Evolutionary conservation across 2,797 vertebrate species (phyloP), one percentile per base, ranked within the genome.

Genomic region (Scolopax bukidnonensis): DNA sequence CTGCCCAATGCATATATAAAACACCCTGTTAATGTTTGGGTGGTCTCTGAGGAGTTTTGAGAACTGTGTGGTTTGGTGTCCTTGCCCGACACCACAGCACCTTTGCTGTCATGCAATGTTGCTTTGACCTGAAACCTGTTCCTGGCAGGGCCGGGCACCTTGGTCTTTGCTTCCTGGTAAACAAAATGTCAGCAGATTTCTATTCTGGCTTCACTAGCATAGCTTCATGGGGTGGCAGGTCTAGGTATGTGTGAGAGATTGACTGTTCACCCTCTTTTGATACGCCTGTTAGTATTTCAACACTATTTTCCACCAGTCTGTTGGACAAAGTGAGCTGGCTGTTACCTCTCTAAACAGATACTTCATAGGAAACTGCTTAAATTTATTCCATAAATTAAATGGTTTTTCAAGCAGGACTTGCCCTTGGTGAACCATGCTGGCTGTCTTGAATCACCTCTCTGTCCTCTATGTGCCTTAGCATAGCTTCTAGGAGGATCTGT

Each of bases 41-140:
- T 33, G 48, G 61, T 40, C n/a, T 40, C 61, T 30, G 24, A 38
- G 47, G 53, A 53, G 13, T n/a, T 47, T 38, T 47, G 28, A 28
- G 38, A 67, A 8, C 23, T n/a, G 28, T 16, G 43, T 28, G 36
- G 32, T 30, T 67, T 65, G 38, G 11, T 1, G 3, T 54, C 36
- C 9, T 41, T 33, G 13, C 20, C 45, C 3, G 2, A 69, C 45
- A 25, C 38, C 5, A 1, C 6, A 30, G 38, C 3, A 0, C 25
- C 33, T 32, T 43, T 28, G 54, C 30, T 60, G 16, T 32, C 18
- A 5, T 5, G 27, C 27, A 36, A 28, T 0, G 3, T 5, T 17
- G 27, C 2, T 1, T n/a, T 77, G 69, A 56, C 30, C 25, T 16
- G 13, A 33, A 24, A 30, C 21, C 51, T n/a, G 25, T 8, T 45